Evolutionary conservation across 1,140 invertebrate genomes (phyloP).

Genomic region (Thalassaphorura encarpata): DNA sequence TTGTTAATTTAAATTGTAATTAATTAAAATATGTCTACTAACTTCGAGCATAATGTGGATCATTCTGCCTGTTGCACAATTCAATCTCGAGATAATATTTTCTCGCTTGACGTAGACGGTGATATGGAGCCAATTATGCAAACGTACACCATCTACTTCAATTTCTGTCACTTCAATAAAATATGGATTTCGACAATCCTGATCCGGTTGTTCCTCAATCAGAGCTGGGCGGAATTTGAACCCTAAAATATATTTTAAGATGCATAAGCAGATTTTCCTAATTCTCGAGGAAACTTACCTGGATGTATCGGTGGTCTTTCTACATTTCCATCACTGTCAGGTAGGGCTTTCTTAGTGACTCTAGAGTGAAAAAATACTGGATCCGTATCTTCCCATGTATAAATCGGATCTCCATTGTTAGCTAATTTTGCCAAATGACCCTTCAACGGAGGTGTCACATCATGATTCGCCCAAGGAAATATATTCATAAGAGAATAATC

Average conservation of each 20-base stretch:
- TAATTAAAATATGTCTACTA: no score
- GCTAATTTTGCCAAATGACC: not conserved
- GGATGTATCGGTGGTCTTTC: no score
- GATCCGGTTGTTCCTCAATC: not conserved
- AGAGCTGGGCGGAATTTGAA: conserved; percentile 1
- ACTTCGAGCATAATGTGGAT: conserved; percentile 10
- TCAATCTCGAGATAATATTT: not conserved
- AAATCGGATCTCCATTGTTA: not conserved
- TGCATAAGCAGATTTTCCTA: no score
- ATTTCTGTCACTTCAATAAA: not conserved
- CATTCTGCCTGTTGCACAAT: conserved; percentile 13
- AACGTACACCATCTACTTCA: not conserved
- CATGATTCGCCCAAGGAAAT: not conserved
- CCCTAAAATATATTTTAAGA: no score
- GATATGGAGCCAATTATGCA: conserved; percentile 15
- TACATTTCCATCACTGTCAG: no score
- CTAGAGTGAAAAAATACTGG: not conserved
- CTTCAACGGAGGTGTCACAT: not conserved
- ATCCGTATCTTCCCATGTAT: not conserved
- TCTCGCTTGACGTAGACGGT: not conserved
- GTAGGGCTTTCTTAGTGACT: no score
- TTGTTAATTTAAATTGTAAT: no score
- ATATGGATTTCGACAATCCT: conserved; percentile 10
- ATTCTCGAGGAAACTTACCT: no score
- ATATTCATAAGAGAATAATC: conserved; percentile 10